Evolutionary conservation across 2,113 vertebrate genomes (phyloP).

Genomic region (Piaya cayana): DNA sequence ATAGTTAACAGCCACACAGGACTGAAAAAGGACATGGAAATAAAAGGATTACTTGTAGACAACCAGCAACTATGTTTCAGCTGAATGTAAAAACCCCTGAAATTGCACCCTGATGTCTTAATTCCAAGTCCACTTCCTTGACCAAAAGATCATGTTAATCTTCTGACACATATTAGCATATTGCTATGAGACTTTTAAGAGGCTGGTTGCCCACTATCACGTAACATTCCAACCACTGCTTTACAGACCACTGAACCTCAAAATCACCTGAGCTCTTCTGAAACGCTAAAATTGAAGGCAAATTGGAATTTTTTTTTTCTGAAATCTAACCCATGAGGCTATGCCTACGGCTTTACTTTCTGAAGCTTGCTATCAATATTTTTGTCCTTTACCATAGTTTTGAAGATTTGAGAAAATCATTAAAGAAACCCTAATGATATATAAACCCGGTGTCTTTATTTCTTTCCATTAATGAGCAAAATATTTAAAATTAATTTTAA

Average conservation of each 20-base stretch:
- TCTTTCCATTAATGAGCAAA: conserved; percentile 24
- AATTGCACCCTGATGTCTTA: neutral
- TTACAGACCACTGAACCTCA: neutral
- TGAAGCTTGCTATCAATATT: neutral
- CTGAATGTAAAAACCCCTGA: neutral
- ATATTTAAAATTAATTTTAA: conserved; percentile 1
- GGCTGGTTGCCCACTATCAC: neutral
- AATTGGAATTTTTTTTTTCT: neutral
- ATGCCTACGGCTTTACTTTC: neutral
- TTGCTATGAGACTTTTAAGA: neutral
- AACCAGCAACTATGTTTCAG: neutral
- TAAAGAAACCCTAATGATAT: neutral
- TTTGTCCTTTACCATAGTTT: neutral
- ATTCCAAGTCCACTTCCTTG: neutral
- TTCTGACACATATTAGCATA: neutral
- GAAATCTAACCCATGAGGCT: neutral
- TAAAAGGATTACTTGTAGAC: neutral
- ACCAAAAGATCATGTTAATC: neutral
- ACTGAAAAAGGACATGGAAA: neutral
- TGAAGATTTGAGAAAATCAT: conserved; percentile 29
- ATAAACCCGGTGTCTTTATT: neutral
- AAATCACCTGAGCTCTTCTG: neutral
- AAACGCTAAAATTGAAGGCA: neutral
- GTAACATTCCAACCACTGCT: neutral
- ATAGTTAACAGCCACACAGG: neutral